These are phyloP conservation scores for Agrilus planipennis DNA, from an alignment of 1,140 invertebrate genomes.

Conservation along the genomic window DNA sequence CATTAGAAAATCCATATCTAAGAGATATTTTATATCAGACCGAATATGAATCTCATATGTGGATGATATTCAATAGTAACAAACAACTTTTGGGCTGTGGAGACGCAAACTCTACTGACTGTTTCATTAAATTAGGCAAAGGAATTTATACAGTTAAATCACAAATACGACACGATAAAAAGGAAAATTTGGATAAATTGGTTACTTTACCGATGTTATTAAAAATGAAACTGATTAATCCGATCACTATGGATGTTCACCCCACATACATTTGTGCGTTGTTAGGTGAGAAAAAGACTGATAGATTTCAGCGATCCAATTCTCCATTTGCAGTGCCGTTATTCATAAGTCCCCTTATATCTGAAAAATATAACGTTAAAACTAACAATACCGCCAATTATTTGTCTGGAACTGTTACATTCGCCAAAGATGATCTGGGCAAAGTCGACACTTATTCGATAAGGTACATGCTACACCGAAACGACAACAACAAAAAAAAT, in stretches of 20 bases:
- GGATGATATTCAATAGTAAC: constrained; percentile 89
- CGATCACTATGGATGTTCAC: constrained; percentile 67
- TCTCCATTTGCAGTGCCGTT: constrained; percentile 53
- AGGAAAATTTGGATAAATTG: constrained; percentile 73
- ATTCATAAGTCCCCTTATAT: constrained; percentile 59
- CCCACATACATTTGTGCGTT: constrained; percentile 43
- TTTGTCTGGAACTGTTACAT: constrained; percentile 62
- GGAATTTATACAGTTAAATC: constrained; percentile 82
- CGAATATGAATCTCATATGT: constrained; percentile 90
- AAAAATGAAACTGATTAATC: constrained; percentile 60
- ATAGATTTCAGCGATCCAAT: constrained; percentile 43
- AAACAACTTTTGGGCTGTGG: constrained; percentile 76
- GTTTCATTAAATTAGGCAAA: constrained; percentile 81
- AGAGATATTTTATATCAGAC: constrained; percentile 86
- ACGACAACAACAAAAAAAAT: constrained; percentile 43
- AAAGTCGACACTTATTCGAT: constrained; percentile 63
- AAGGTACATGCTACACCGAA: constrained; percentile 60
- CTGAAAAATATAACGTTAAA: constrained; percentile 70
- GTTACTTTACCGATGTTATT: constrained; percentile 63
- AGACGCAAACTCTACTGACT: constrained; percentile 83
- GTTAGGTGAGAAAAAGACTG: constrained; percentile 67
- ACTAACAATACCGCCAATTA: constrained; percentile 51
- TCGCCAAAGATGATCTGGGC: constrained; percentile 72
- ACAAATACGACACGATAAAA: constrained; percentile 82
- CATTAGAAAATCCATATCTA: constrained; percentile 64